Evolutionary conservation across 2,113 vertebrate genomes (phyloP).

Genomic region (Tetraodon nigroviridis): DNA sequence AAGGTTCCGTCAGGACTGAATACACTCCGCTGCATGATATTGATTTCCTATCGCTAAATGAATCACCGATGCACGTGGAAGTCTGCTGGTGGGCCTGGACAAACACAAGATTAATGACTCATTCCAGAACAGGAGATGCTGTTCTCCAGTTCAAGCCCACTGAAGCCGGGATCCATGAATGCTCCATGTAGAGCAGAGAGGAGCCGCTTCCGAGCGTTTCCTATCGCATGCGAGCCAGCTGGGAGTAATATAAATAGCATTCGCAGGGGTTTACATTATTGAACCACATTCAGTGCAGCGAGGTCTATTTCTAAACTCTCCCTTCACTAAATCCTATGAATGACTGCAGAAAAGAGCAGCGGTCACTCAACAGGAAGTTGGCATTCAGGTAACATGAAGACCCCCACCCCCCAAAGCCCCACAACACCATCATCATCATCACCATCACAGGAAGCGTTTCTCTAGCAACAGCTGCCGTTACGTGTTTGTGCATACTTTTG

Average conservation of each 20-base stretch:
- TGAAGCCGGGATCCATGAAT: slow-evolving; percentile 22
- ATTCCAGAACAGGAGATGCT: slow-evolving; percentile 5
- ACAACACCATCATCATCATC: no score
- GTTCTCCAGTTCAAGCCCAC: neutral
- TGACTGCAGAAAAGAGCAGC: slow-evolving; percentile 25
- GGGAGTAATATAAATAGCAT: slow-evolving; percentile 58
- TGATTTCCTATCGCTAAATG: slow-evolving; percentile 10
- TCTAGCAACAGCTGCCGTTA: slow-evolving; percentile 1
- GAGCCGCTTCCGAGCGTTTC: slow-evolving; percentile 11
- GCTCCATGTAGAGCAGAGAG: slow-evolving; percentile 21
- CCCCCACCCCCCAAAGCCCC: no score
- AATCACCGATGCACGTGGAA: slow-evolving; percentile 34
- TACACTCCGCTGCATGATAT: slow-evolving; percentile 9
- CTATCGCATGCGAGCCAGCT: slow-evolving; percentile 25
- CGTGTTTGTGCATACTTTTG: slow-evolving; percentile 18
- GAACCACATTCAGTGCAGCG: slow-evolving; percentile 47
- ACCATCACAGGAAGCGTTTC: neutral
- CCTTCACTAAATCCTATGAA: slow-evolving; percentile 45
- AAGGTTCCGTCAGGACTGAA: slow-evolving; percentile 15
- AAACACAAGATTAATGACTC: slow-evolving; percentile 16
- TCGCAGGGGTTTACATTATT: slow-evolving; percentile 59
- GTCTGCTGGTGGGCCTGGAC: slow-evolving; percentile 12
- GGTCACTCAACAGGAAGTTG: slow-evolving; percentile 40
- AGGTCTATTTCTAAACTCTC: slow-evolving; percentile 43
- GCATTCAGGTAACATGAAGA: slow-evolving; percentile 34